Evolutionary conservation across 2,888 invertebrate species (phyloP).

Genomic region (Eugnorisma glareosa): DNA sequence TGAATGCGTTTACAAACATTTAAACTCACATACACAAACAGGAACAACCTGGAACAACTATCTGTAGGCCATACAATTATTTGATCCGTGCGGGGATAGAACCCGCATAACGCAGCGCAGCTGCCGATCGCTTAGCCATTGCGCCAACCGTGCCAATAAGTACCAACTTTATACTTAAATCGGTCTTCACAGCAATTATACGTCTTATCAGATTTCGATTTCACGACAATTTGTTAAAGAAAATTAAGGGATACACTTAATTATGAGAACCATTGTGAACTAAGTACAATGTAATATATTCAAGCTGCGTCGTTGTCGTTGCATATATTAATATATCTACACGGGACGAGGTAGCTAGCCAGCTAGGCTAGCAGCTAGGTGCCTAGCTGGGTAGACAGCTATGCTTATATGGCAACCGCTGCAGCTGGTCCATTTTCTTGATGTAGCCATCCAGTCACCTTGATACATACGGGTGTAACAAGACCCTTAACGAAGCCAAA

Average conservation of each 20-base stretch:
- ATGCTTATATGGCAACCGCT: not conserved
- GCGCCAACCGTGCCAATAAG: no score
- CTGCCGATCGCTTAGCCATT: no score
- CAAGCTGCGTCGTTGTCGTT: not conserved
- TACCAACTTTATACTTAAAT: not conserved
- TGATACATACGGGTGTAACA: not conserved
- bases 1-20: no score
- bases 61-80: no score
- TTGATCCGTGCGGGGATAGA: no score
- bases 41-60: no score
- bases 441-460: not conserved
- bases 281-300: constrained; percentile 13
- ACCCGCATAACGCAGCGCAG: no score
- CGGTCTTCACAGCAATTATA: not conserved
- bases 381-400: no score
- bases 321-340: not conserved
- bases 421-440: not conserved
- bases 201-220: constrained; percentile 28
- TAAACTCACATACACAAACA: no score
- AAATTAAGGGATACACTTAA: constrained; percentile 7
- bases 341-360: not conserved
- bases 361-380: no score
- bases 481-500: no score
- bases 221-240: constrained; percentile 21
- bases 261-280: constrained; percentile 11